Percentiles rank a stretch among this genome's conserved stretches.
Evolutionary conservation across 2,797 vertebrate genomes (phyloP).

Genomic region (Hirundo rustica): DNA sequence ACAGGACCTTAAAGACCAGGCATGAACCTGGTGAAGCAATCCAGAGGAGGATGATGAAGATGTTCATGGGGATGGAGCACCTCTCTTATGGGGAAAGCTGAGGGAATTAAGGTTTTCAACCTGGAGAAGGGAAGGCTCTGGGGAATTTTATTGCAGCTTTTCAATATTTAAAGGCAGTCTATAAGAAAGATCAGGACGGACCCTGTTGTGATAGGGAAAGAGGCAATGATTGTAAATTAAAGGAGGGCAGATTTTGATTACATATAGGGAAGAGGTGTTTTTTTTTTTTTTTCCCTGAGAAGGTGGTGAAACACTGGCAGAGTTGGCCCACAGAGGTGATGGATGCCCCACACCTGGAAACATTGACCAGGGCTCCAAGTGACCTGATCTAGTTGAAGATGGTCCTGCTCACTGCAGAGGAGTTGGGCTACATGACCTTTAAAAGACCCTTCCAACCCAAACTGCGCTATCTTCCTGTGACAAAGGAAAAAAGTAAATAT

Average conservation of each 20-base stretch:
- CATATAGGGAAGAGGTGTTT: neutral
- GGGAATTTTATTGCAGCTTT: neutral
- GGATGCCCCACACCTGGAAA: neutral
- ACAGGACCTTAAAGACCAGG: neutral
- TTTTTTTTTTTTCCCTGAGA: neutral
- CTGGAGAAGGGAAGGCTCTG: neutral
- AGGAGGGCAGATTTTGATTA: neutral
- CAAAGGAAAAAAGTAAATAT: neutral
- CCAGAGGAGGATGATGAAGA: neutral
- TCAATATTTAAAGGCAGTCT: neutral
- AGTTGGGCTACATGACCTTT: neutral
- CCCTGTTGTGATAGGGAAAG: accelerated
- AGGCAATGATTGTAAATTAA: neutral
- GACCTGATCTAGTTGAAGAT: neutral
- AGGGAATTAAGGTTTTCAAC: neutral
- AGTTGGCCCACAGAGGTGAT: neutral
- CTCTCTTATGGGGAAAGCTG: neutral
- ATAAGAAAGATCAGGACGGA: neutral
- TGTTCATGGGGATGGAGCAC: accelerated
- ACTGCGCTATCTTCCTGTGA: neutral
- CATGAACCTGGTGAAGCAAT: accelerated
- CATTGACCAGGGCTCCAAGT: neutral
- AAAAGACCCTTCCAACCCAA: neutral
- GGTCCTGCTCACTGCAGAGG: neutral
- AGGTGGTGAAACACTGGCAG: neutral